A percentile compares a stretch with the other conserved stretches of the same genome.
Conservation (phyloP, 2,797 vertebrate genomes). For the Myripristis jacobus region DNA sequence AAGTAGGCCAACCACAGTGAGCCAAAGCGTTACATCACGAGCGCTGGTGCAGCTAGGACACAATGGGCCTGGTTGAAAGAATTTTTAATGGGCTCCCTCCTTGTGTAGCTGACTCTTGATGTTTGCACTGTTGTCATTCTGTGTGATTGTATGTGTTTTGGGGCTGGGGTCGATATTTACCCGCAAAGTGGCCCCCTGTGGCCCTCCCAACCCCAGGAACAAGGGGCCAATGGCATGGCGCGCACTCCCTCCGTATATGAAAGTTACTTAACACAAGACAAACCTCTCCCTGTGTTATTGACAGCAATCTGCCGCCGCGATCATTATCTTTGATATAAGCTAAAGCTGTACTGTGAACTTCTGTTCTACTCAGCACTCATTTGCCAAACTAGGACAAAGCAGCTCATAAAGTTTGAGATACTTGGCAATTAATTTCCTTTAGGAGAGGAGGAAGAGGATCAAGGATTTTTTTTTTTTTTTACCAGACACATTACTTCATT, state of each 20-base stretch:
- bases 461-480: not conserved
- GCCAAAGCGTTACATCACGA: slow-evolving; percentile 50
- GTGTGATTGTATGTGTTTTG: not conserved
- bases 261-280: slow-evolving; percentile 25
- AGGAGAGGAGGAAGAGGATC: not conserved
- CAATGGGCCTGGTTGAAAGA: not conserved
- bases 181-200: not conserved
- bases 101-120: not conserved
- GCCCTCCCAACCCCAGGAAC: not conserved
- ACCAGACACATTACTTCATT: not conserved
- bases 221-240: too few relatives aligned
- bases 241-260: too few relatives aligned
- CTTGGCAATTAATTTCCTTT: not conserved
- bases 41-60: slow-evolving; percentile 36
- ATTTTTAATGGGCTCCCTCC: slow-evolving; percentile 10
- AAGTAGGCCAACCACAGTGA: slow-evolving; percentile 37
- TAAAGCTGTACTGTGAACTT: not conserved
- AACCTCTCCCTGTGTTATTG: slow-evolving; percentile 34
- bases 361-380: not conserved
- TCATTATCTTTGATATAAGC: slow-evolving; percentile 18
- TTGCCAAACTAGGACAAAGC: not conserved
- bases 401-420: too few relatives aligned
- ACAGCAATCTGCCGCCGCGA: not conserved
- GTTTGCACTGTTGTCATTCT: slow-evolving; percentile 1
- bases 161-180: not conserved